These are phyloP conservation scores for Palythoa heliodiscus DNA, from an alignment of 92 coral and sea anemone genomes.

Conservation along the genomic window DNA sequence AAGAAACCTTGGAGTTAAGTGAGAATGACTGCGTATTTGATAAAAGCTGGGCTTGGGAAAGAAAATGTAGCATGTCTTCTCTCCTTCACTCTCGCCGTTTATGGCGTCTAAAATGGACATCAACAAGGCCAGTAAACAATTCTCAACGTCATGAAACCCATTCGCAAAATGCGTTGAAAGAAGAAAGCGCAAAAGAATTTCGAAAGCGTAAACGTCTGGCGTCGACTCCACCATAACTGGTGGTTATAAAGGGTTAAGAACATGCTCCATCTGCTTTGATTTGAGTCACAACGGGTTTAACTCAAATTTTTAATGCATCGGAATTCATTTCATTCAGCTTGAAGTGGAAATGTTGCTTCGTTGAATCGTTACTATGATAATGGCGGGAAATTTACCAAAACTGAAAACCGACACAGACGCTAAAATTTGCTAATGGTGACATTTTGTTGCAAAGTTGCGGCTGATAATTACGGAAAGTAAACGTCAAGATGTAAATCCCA, in stretches of 20 bases:
- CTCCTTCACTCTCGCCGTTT: conserved; percentile 28
- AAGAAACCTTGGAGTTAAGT: not conserved
- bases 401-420: too few species aligned
- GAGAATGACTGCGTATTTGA: conserved; percentile 42
- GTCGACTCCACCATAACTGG: not conserved
- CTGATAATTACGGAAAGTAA: too few species aligned
- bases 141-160: not conserved
- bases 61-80: conserved; percentile 37
- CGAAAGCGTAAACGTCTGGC: not conserved
- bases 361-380: not conserved
- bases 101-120: conserved; percentile 4
- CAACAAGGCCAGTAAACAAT: not conserved
- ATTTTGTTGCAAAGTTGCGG: too few species aligned
- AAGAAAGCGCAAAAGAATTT: not conserved
- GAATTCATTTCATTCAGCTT: not conserved
- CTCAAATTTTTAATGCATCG: not conserved
- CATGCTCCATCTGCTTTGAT: not conserved
- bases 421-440: too few species aligned
- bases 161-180: not conserved
- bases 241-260: not conserved
- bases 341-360: not conserved
- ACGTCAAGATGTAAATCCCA: too few species aligned
- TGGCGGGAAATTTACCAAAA: too few species aligned
- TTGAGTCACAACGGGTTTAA: not conserved
- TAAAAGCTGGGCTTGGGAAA: conserved; percentile 41